Percentiles rank a stretch among this genome's conserved stretches.
Conservation (phyloP, 2,888 invertebrate species). For the Synanthedon myopaeformis region DNA sequence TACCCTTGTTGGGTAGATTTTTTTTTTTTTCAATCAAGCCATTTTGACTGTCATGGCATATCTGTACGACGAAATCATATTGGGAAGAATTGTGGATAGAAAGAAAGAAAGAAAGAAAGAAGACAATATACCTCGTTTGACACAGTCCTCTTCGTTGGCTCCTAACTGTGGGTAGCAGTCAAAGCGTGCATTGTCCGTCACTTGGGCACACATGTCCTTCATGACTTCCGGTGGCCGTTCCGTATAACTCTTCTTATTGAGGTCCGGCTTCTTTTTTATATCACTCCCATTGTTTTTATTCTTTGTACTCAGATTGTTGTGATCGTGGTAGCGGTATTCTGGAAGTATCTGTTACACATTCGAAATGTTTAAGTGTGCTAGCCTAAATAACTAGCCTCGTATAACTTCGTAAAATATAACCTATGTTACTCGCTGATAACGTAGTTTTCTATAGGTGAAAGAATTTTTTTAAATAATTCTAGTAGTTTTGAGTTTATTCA, state of each 20-base stretch:
- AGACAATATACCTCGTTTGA: slow-evolving; percentile 54
- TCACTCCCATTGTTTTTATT: slow-evolving; percentile 46
- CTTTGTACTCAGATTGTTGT: slow-evolving; percentile 62
- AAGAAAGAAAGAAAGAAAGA: too few relatives aligned
- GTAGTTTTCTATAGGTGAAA: too few relatives aligned
- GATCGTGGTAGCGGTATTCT: slow-evolving; percentile 60
- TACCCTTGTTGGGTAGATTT: too few relatives aligned
- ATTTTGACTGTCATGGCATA: too few relatives aligned
- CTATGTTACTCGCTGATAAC: too few relatives aligned
- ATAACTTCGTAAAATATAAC: too few relatives aligned
- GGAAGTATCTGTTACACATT: slow-evolving; percentile 23
- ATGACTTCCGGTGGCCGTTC: slow-evolving; percentile 33
- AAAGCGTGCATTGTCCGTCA: slow-evolving; percentile 67
- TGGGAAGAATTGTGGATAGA: too few relatives aligned
- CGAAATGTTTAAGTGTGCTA: neutral
- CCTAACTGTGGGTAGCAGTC: slow-evolving; percentile 78
- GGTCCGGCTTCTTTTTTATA: slow-evolving; percentile 20
- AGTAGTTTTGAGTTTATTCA: too few relatives aligned
- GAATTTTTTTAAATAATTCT: too few relatives aligned
- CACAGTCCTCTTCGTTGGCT: slow-evolving; percentile 64
- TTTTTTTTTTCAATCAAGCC: too few relatives aligned
- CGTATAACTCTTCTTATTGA: slow-evolving; percentile 35
- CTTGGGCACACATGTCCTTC: slow-evolving; percentile 48
- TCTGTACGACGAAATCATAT: too few relatives aligned
- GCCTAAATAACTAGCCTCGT: neutral